Percentiles rank a stretch among this genome's conserved stretches.
These are phyloP conservation scores for Casuarius casuarius DNA, from an alignment of 2,113 vertebrate genomes.

Conservation along the genomic window DNA sequence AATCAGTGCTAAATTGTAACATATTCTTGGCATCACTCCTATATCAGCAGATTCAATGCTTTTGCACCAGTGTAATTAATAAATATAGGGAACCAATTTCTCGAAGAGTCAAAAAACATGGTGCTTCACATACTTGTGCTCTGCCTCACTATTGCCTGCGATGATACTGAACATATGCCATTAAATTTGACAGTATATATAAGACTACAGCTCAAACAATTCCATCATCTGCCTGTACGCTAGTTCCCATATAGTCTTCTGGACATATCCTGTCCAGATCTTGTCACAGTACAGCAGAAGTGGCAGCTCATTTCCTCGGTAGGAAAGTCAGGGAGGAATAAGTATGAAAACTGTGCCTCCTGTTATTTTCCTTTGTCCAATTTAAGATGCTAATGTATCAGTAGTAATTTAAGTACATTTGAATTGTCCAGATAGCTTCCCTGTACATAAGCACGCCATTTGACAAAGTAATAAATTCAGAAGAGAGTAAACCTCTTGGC, in stretches of 20 bases:
- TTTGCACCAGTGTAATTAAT: neutral
- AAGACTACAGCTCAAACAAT: conserved; percentile 33
- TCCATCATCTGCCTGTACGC: conserved; percentile 12
- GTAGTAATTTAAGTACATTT: neutral
- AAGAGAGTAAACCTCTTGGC: neutral
- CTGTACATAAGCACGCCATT: neutral
- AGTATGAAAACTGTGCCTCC: neutral
- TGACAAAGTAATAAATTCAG: conserved; percentile 10
- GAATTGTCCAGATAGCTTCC: neutral
- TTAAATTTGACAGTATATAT: neutral
- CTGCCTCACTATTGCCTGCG: neutral
- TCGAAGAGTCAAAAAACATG: neutral
- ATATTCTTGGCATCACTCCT: neutral
- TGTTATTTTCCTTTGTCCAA: neutral
- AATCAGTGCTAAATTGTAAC: neutral
- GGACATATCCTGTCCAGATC: neutral
- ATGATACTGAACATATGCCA: neutral
- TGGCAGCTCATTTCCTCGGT: conserved; percentile 42
- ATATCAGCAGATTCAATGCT: neutral
- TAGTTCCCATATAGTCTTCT: neutral
- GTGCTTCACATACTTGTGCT: neutral
- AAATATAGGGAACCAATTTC: neutral
- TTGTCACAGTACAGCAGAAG: conserved; percentile 25
- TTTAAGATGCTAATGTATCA: neutral
- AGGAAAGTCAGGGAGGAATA: neutral